phyloP scores from a whole-genome alignment of 2,888 invertebrate species.

The Acanthosepion pharaonis region DNA sequence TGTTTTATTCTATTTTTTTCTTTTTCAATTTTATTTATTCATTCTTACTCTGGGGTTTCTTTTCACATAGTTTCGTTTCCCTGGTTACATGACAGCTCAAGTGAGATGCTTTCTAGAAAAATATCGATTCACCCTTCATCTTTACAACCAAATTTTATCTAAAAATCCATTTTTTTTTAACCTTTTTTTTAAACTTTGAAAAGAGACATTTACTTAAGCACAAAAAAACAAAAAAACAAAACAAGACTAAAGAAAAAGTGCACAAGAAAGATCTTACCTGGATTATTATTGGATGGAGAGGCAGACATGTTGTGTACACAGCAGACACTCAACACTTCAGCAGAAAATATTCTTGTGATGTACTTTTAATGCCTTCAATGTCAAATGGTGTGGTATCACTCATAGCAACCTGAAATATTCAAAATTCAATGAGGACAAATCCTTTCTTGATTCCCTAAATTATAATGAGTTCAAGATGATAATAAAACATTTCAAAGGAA shows the following conservation, averaged over 20 bases:
- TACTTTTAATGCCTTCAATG: too few species aligned
- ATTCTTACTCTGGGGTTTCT: not conserved
- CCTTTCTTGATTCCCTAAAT: too few species aligned
- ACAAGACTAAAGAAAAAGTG: not conserved
- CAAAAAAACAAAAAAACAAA: not conserved
- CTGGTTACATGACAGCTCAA: not conserved
- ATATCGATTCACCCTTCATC: not conserved
- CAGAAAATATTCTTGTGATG: too few species aligned
- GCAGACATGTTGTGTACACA: not conserved
- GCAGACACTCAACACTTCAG: too few species aligned
- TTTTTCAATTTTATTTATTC: not conserved
- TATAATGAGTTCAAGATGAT: too few species aligned
- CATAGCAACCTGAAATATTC: too few species aligned
- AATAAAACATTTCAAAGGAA: too few species aligned
- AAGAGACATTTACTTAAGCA: conserved; percentile 2
- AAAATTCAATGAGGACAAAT: too few species aligned
- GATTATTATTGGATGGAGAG: not conserved
- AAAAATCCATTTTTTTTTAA: not conserved
- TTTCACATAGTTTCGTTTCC: not conserved
- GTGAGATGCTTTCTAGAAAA: not conserved
- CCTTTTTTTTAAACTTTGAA: not conserved
- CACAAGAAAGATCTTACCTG: not conserved
- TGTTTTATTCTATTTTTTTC: not conserved
- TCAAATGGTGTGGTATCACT: too few species aligned
- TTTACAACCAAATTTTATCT: not conserved